Evolutionary conservation across 2,797 vertebrate genomes (phyloP), one percentile per base, ranked within the genome.

Genomic region (Botia kubotai): DNA sequence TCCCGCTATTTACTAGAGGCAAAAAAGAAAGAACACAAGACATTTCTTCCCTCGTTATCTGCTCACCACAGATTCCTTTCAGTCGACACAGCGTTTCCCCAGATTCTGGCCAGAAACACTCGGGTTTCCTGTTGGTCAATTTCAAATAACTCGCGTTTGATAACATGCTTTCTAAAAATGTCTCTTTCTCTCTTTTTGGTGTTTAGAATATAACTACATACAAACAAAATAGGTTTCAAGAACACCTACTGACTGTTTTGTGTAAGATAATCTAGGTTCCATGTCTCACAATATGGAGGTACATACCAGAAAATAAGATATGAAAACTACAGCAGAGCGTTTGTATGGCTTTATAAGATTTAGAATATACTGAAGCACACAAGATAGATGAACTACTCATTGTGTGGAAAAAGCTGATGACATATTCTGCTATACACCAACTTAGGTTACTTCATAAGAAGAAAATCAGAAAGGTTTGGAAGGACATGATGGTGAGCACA

Each of bases 51-150:
- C 77, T 67, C 83, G 86, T 89, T 88, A 87, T 23, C 69, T 82
- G 79, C 81, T 90, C 89, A 93, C 93, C 93, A 93, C 93, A 93
- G 93, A 93, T 92, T 94, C 93, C 89, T 63, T 85, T 82, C 90
- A 90, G 93, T 89, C 92, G 89, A 91, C 89, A 89, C 88, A 48
- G 80, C 80, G 82, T 75, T 82, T 80, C 80, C 82, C 85, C 77
- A 84, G 66, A 78, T 77, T 79, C 39, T 77, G 43, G 78, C 74
- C 80, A 82, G 80, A 36, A 89, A 89, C 88, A 88, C 87, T 85
- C 72, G 82, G 89, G 89, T 90, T 93, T 93, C 91, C 88, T 92
- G 90, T 90, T 89, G 90, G 88, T 86, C 87, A 77, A 57, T 82
- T 70, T 63, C 29, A 68, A 48, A 71, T 19, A 71, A 77, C 48